These are phyloP conservation scores for Proteles cristata DNA, from an alignment of 2,113 vertebrate genomes.

Conservation along the genomic window DNA sequence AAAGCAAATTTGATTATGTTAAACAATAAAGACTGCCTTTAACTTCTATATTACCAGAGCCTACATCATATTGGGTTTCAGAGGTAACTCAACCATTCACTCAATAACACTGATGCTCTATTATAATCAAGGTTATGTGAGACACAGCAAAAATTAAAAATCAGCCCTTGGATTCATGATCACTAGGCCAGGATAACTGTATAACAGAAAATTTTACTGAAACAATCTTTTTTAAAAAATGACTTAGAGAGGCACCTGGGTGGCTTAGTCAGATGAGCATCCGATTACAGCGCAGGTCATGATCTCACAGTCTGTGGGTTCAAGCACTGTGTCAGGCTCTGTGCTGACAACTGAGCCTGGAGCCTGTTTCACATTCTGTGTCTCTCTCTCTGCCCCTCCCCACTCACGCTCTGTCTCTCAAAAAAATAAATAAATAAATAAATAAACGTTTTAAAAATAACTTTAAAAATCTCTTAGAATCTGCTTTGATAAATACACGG, in stretches of 20 bases:
- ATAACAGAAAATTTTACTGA: conserved; percentile 31
- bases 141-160: conserved; percentile 43
- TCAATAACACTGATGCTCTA: conserved; percentile 3
- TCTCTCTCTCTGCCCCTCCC: too few relatives aligned
- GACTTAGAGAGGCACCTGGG: too few relatives aligned
- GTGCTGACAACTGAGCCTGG: too few relatives aligned
- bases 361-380: too few relatives aligned
- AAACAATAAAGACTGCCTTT: neutral
- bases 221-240: neutral
- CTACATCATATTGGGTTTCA: neutral
- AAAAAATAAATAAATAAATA: too few relatives aligned
- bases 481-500: conserved; percentile 50
- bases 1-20: conserved; percentile 41
- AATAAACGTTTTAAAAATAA: too few relatives aligned
- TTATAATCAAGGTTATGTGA: conserved; percentile 24
- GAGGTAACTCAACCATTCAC: conserved; percentile 34
- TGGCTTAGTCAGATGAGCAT: too few relatives aligned
- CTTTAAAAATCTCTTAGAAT: neutral
- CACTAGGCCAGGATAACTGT: neutral
- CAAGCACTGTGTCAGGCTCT: too few relatives aligned
- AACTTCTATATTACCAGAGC: conserved; percentile 18
- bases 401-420: too few relatives aligned
- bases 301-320: too few relatives aligned
- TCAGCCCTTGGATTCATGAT: neutral
- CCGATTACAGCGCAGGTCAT: too few relatives aligned